Evolutionary conservation across 2,113 vertebrate species (phyloP).

Genomic region (Accipiter cooperii): DNA sequence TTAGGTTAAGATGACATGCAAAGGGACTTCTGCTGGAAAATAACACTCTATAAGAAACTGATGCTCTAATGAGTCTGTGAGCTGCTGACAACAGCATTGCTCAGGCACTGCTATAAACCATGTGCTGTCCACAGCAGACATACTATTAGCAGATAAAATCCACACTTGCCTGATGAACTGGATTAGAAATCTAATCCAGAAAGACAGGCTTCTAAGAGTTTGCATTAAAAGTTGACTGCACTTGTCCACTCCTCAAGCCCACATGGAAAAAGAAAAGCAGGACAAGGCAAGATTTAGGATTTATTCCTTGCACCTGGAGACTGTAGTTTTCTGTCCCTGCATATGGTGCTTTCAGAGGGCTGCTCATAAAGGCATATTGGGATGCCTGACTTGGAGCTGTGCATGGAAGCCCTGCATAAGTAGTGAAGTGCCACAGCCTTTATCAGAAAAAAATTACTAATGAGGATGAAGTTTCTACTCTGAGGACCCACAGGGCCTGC

Average conservation of each 20-base stretch:
- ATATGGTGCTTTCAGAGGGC: neutral
- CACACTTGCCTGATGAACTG: neutral
- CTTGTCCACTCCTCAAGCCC: neutral
- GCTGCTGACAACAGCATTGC: neutral
- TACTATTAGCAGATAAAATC: neutral
- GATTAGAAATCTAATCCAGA: neutral
- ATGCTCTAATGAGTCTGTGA: neutral
- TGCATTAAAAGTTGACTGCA: neutral
- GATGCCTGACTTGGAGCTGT: neutral
- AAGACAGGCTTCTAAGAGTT: neutral
- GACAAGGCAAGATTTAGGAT: neutral
- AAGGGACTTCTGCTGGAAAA: neutral
- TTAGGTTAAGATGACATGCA: neutral
- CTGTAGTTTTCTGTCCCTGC: neutral
- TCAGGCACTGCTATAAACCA: neutral
- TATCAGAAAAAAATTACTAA: neutral
- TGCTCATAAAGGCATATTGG: neutral
- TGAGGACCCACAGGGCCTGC: neutral
- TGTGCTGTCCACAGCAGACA: neutral
- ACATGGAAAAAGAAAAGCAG: neutral
- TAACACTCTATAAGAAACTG: neutral
- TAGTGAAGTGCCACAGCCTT: neutral
- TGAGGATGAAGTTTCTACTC: neutral
- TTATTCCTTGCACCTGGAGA: fast-evolving
- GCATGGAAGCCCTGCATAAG: neutral